These are phyloP conservation scores for Ranitomeya imitator DNA, from an alignment of 2,113 vertebrate species.

Conservation along the genomic window DNA sequence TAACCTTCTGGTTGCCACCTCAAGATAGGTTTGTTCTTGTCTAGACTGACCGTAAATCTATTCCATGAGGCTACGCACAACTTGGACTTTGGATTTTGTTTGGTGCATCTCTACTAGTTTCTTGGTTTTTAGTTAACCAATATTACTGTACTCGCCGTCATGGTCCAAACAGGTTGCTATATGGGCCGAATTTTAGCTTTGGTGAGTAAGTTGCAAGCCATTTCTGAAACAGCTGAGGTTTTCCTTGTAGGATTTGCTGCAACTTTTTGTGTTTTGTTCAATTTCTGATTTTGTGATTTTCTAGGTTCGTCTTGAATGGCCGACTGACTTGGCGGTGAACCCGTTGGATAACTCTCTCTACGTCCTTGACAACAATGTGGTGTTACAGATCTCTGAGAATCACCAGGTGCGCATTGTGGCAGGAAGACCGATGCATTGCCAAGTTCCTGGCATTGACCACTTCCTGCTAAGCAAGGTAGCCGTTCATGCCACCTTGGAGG, in stretches of 20 bases:
- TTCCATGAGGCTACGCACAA: no score
- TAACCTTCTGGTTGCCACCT: no score
- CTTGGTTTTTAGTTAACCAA: no score
- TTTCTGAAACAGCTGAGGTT: background rate
- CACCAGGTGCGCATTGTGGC: slow-evolving; percentile 96
- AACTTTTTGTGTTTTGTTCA: background rate
- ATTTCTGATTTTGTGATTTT: background rate
- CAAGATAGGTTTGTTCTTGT: no score
- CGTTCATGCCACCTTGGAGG: slow-evolving; percentile 91
- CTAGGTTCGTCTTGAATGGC: slow-evolving; percentile 96
- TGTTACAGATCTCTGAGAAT: slow-evolving; percentile 95
- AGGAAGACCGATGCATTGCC: slow-evolving; percentile 96
- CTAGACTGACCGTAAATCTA: no score
- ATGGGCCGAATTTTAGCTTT: background rate
- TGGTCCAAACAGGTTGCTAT: no score
- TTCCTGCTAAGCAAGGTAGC: slow-evolving; percentile 95
- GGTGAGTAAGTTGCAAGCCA: background rate
- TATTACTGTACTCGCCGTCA: no score
- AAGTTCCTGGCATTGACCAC: slow-evolving; percentile 95
- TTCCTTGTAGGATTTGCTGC: background rate
- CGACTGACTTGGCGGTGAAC: slow-evolving; percentile 92
- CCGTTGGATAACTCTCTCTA: slow-evolving; percentile 97
- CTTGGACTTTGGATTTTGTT: no score
- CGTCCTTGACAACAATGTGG: slow-evolving; percentile 94
- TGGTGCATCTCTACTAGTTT: no score